These are phyloP conservation scores for Gracilinanus agilis DNA, from an alignment of 2,113 vertebrate species.

Conservation along the genomic window DNA sequence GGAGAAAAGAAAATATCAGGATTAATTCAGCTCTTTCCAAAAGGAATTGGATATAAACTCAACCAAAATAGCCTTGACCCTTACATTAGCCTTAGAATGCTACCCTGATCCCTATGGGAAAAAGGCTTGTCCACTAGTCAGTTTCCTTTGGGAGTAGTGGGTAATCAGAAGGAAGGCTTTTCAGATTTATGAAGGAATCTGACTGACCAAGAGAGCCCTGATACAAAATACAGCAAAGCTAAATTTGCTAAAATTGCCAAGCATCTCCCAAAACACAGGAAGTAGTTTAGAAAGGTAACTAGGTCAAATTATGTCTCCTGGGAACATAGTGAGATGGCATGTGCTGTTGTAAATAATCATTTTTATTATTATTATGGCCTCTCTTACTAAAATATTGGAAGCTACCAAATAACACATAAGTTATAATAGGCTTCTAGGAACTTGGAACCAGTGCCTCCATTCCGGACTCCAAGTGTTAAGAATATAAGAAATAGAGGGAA, in stretches of 20 bases:
- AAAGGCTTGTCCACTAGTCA: no score
- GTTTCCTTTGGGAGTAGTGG: neutral
- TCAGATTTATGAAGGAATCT: neutral
- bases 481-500: neutral
- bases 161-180: neutral
- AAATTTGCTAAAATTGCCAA: neutral
- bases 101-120: neutral
- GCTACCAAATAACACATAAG: neutral
- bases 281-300: neutral
- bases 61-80: neutral
- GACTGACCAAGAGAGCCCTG: neutral
- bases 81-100: neutral
- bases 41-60: neutral
- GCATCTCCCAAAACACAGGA: neutral
- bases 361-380: neutral
- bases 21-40: neutral
- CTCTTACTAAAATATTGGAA: neutral
- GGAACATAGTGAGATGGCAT: neutral
- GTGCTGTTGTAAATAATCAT: neutral
- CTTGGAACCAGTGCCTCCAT: neutral
- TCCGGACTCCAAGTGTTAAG: neutral
- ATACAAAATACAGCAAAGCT: neutral
- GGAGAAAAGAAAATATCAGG: neutral
- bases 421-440: neutral
- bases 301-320: neutral